Percentiles rank a stretch among this genome's conserved stretches.
phyloP scores from a whole-genome alignment of 2,888 invertebrate genomes.

The Molorchus minor region DNA sequence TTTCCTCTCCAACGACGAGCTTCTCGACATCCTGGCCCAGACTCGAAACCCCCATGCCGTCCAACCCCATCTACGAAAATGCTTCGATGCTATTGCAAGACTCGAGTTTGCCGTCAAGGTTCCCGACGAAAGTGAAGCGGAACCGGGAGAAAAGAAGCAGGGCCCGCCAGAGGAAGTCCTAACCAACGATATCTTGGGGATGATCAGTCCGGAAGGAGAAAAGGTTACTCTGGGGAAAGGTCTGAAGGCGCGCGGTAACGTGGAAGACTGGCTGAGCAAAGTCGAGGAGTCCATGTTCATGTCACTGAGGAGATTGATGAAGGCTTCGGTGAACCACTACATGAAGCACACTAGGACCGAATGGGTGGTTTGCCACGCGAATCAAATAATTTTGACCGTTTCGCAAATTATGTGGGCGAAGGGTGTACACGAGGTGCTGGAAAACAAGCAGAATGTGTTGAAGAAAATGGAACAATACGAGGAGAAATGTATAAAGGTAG shows the following conservation, averaged over 20 bases:
- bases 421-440: conserved; percentile 79
- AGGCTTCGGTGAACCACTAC: conserved; percentile 76
- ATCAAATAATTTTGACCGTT: conserved; percentile 84
- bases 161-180: conserved; percentile 61
- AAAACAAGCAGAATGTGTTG: conserved; percentile 64
- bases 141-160: conserved; percentile 55
- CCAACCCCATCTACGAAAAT: conserved; percentile 89
- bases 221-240: conserved; percentile 76
- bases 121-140: conserved; percentile 58
- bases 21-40: conserved; percentile 90
- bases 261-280: conserved; percentile 91
- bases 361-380: conserved; percentile 79
- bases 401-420: conserved; percentile 92
- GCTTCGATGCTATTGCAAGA: conserved; percentile 84
- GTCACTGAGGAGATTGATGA: conserved; percentile 80
- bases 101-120: conserved; percentile 77
- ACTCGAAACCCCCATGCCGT: conserved; percentile 82
- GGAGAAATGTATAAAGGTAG: conserved; percentile 71
- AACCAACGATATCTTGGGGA: conserved; percentile 86
- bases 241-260: conserved; percentile 81
- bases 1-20: conserved; percentile 89
- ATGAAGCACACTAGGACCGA: conserved; percentile 70
- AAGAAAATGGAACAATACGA: conserved; percentile 74
- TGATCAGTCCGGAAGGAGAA: conserved; percentile 91
- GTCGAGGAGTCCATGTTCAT: conserved; percentile 91